These are phyloP conservation scores for Caenorhabditis sp. DNA, from an alignment of 2,888 invertebrate species.

Conservation along the genomic window DNA sequence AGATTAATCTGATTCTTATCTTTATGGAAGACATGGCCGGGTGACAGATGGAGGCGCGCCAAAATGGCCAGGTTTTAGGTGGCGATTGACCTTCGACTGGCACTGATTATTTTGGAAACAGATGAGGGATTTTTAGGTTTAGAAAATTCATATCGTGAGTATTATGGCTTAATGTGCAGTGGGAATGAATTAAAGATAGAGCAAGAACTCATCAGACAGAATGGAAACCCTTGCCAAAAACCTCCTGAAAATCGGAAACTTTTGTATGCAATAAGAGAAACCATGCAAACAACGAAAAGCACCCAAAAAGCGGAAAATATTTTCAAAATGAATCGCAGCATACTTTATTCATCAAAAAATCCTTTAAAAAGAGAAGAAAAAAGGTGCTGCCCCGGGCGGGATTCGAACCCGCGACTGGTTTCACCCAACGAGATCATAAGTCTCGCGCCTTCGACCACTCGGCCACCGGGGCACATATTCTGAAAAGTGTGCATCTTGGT, in stretches of 20 bases:
- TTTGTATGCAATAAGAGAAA: no score
- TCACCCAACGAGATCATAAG: constrained; percentile 58
- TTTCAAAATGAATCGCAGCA: no score
- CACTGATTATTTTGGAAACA: neutral
- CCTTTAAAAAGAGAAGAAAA: neutral
- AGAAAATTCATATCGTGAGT: no score
- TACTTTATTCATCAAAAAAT: neutral
- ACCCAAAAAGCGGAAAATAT: neutral
- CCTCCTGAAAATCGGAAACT: no score
- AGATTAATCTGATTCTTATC: constrained; percentile 41
- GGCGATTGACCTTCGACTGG: neutral
- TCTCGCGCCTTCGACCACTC: constrained; percentile 63
- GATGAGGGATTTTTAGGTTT: neutral
- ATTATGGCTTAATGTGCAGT: no score
- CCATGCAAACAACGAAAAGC: no score
- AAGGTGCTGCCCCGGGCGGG: constrained; percentile 52
- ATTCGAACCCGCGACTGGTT: constrained; percentile 63
- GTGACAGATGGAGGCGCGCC: constrained; percentile 52
- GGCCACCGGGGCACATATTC: constrained; percentile 57
- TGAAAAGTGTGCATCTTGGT: constrained; percentile 34
- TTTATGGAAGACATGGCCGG: neutral
- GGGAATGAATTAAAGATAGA: no score
- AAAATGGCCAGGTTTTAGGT: constrained; percentile 27
- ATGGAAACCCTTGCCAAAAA: no score
- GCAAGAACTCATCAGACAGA: no score